These are phyloP conservation scores for Sinocyclocheilus grahami DNA, from an alignment of 2,113 vertebrate genomes.

Conservation along the genomic window DNA sequence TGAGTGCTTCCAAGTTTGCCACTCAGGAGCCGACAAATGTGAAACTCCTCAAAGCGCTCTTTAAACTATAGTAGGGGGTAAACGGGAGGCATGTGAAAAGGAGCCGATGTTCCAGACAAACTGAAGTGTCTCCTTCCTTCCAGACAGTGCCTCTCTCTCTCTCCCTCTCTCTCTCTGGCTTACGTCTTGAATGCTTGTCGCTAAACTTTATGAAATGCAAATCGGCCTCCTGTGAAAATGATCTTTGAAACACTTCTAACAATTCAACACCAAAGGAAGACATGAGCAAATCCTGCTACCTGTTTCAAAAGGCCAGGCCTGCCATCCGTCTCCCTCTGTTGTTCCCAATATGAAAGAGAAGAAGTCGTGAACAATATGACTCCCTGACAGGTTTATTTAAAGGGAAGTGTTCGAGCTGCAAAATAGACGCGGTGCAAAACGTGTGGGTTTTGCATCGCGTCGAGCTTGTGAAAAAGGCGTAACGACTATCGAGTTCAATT, in stretches of 20 bases:
- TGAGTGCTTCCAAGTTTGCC: conserved; percentile 32
- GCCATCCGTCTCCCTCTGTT: neutral
- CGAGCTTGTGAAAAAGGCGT: conserved; percentile 26
- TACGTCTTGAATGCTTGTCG: conserved; percentile 43
- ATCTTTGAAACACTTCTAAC: conserved; percentile 37
- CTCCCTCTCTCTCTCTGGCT: conserved; percentile 25
- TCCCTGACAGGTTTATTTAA: conserved; percentile 33
- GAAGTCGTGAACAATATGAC: conserved; percentile 40
- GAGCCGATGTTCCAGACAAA: conserved; percentile 41
- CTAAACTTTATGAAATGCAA: conserved; percentile 58
- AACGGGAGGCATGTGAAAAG: conserved; percentile 3
- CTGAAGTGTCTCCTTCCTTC: conserved; percentile 36
- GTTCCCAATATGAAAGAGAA: conserved; percentile 18
- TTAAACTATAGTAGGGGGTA: conserved; percentile 45
- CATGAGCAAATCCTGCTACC: conserved; percentile 31
- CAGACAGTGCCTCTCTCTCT: conserved; percentile 41
- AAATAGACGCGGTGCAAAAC: conserved; percentile 22
- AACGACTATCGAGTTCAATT: conserved; percentile 25
- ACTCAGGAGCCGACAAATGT: conserved; percentile 26
- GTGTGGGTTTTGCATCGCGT: neutral
- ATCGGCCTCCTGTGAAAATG: conserved; percentile 55
- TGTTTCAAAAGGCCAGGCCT: conserved; percentile 44
- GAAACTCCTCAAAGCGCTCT: conserved; percentile 60
- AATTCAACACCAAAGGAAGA: conserved; percentile 45
- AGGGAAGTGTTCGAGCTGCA: conserved; percentile 6